Conservation (phyloP, 2,888 invertebrate species). For the Agrilus biguttatus region DNA sequence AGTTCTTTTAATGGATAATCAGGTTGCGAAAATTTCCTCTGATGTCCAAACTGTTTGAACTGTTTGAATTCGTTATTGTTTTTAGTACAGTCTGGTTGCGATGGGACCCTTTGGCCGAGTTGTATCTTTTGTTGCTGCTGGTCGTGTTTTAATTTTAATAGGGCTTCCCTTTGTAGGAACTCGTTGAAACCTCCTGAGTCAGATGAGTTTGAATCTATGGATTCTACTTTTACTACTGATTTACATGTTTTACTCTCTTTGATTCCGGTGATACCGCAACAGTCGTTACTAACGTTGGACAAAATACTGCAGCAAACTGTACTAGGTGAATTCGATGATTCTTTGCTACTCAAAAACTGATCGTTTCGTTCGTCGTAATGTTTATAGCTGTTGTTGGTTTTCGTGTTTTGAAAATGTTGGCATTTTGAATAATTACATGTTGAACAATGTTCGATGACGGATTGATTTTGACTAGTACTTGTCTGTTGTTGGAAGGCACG, state of each 20-base stretch:
- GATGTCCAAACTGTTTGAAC: constrained; percentile 18
- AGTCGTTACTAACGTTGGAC: constrained; percentile 30
- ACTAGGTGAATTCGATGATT: constrained; percentile 28
- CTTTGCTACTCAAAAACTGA: too few relatives aligned
- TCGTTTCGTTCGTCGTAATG: too few relatives aligned
- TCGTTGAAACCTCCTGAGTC: constrained; percentile 34
- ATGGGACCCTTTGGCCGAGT: constrained; percentile 24
- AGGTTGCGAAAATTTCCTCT: constrained; percentile 24
- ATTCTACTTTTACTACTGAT: constrained; percentile 27
- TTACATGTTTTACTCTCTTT: constrained; percentile 26
- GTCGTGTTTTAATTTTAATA: constrained; percentile 13
- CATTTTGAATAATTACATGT: too few relatives aligned
- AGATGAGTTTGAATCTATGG: constrained; percentile 31
- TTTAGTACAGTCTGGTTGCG: constrained; percentile 21
- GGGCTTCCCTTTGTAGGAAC: constrained; percentile 25
- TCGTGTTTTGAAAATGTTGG: constrained; percentile 10
- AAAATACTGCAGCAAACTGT: constrained; percentile 32
- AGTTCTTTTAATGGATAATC: constrained; percentile 17
- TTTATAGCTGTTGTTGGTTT: constrained; percentile 8
- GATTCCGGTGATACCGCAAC: constrained; percentile 29
- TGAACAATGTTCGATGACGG: too few relatives aligned
- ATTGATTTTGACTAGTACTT: too few relatives aligned
- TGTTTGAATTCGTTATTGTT: constrained; percentile 7
- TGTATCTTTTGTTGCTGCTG: constrained; percentile 6
- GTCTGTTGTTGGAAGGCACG: too few relatives aligned